Conservation (phyloP, 64 coral and sea anemone species). For the Montipora efflorescens region DNA sequence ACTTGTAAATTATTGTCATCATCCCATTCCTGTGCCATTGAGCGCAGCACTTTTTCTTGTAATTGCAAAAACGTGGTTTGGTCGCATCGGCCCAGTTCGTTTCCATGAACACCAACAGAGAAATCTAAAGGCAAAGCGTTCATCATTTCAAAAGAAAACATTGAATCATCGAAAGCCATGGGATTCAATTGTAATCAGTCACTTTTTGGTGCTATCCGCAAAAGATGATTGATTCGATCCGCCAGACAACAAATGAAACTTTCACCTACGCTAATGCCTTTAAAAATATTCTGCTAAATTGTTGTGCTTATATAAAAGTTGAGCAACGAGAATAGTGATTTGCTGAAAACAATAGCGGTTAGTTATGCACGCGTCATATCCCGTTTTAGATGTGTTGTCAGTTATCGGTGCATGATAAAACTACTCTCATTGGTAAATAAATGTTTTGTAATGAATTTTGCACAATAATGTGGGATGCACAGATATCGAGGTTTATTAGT, state of each 20-base stretch:
- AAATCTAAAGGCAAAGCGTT: not conserved
- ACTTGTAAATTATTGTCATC: constrained; percentile 26
- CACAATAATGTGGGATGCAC: too few species aligned
- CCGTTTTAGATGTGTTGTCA: constrained; percentile 2
- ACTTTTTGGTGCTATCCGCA: too few species aligned
- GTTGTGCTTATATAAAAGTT: not conserved
- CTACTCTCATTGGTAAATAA: too few species aligned
- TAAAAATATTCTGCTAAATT: not conserved
- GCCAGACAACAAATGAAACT: not conserved
- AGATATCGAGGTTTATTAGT: too few species aligned
- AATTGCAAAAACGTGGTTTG: not conserved
- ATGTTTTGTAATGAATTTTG: too few species aligned
- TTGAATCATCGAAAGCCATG: constrained; percentile 9
- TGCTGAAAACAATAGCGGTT: constrained; percentile 20
- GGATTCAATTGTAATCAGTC: too few species aligned
- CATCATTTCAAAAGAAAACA: constrained; percentile 14
- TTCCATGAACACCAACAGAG: not conserved
- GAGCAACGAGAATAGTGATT: not conserved
- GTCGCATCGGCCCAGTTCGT: not conserved
- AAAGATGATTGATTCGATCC: not conserved
- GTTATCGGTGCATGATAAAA: not conserved
- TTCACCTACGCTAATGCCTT: not conserved
- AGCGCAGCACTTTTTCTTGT: constrained; percentile 31
- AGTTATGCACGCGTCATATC: not conserved
- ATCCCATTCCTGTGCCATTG: not conserved